Base-by-base conservation (phyloP, 2,888 invertebrate species). In the Folsomia candida region DNA sequence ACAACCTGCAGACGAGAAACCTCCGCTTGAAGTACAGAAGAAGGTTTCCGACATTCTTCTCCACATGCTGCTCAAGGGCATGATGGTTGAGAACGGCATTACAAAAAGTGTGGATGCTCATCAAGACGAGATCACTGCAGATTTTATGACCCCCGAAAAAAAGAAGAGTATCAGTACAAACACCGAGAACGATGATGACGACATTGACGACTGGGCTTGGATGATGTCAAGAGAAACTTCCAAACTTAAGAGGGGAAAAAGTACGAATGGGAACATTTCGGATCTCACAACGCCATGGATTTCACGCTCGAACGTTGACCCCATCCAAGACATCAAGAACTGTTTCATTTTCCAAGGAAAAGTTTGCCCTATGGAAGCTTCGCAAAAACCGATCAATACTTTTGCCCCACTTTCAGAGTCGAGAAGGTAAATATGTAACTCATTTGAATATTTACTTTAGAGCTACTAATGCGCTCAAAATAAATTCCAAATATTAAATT, bases 31-130 rank as follows among this genome's bases (percentile, higher is more conserved):
- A 20, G n/a, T 62, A 3, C 63, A 64, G 63, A 37, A 25, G 22
- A 4, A 64, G 22, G 20, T 64, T 4, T 64, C 63, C 22, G 63
- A 64, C 51, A 51, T 64, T 2, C 22, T 64, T 20, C 63, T 64
- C 24, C 47, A 64, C 11, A 11, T 64, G 22, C 11, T 64, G 28
- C 2, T 64, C 24, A 47, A 28, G 22, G 37, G 54, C 11, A 54
- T 54, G 54, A n/a, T 6, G 20, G 22, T 54, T 54, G 54, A 18
- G 11, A 20, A 54, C 22, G n/a, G n/a, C n/a, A n/a, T n/a, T n/a
- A 14, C 54, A 14, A 22, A 54, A 54, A 54, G 11, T 6, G 54
- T 22, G 6, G 22, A 54, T 14, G n/a, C n/a, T n/a, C n/a, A n/a
- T n/a, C n/a, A n/a, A n/a, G n/a, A n/a, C n/a, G n/a, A n/a, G n/a